Percentiles rank a stretch among this genome's conserved stretches.
These are phyloP conservation scores for Thalassoma bifasciatum DNA, from an alignment of 2,113 vertebrate species.

Conservation along the genomic window DNA sequence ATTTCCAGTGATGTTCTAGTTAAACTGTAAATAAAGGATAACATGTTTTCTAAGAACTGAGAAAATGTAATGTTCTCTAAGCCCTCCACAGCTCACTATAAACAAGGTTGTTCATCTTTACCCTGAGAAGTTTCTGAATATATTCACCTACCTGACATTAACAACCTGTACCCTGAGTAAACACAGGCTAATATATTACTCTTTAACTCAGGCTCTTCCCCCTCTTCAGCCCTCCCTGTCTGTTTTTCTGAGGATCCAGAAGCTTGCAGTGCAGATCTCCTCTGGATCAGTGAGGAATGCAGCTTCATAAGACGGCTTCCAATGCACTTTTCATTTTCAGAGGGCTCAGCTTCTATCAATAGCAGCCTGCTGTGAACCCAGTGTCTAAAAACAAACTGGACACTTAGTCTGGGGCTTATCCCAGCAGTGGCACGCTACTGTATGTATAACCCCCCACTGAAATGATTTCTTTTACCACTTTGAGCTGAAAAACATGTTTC, in stretches of 20 bases:
- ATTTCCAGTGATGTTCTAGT: background rate
- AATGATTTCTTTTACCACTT: background rate
- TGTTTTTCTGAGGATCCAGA: background rate
- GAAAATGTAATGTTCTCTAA: background rate
- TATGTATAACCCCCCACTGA: constrained; percentile 19
- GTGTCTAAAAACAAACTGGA: constrained; percentile 53
- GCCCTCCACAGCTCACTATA: background rate
- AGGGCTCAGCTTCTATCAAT: constrained; percentile 36
- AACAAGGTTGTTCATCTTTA: background rate
- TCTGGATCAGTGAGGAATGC: constrained; percentile 64
- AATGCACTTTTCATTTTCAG: constrained; percentile 58
- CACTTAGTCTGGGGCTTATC: constrained; percentile 39
- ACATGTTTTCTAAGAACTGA: background rate
- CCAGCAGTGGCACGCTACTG: constrained; percentile 44
- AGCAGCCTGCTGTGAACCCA: constrained; percentile 40
- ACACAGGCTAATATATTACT: constrained; percentile 13
- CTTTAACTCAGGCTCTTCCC: background rate
- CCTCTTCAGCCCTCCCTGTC: background rate
- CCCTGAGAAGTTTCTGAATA: constrained; percentile 1
- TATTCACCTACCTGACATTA: constrained; percentile 1
- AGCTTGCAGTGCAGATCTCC: constrained; percentile 17
- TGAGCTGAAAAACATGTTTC: background rate
- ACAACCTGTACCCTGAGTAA: background rate
- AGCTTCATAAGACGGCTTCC: constrained; percentile 50
- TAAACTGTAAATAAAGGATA: constrained; percentile 1